A percentile compares a stretch with the other conserved stretches of the same genome.
These are phyloP conservation scores for Sipha flava DNA, from an alignment of 1,140 invertebrate species.

Conservation along the genomic window DNA sequence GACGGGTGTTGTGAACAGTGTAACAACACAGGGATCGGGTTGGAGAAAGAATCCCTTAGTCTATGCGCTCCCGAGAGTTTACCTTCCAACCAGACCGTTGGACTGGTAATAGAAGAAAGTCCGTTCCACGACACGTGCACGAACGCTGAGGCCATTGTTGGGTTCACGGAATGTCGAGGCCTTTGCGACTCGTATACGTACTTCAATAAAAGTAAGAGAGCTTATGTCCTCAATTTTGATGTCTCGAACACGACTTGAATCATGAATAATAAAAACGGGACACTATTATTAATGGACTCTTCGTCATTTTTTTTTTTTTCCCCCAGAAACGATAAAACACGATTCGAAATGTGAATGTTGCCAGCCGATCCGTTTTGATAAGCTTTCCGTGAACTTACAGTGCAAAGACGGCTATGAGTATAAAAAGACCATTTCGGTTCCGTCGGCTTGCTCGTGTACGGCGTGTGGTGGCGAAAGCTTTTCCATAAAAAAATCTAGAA, in stretches of 20 bases:
- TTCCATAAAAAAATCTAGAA: conserved; percentile 15
- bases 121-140: conserved; percentile 51
- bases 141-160: conserved; percentile 50
- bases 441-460: conserved; percentile 49
- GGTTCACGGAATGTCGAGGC: conserved; percentile 58
- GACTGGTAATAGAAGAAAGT: conserved; percentile 46
- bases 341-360: conserved; percentile 54
- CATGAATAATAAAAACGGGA: too few species aligned
- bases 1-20: conserved; percentile 61
- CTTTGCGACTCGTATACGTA: conserved; percentile 55
- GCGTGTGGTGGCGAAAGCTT: conserved; percentile 43
- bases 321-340: conserved; percentile 49
- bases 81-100: conserved; percentile 48
- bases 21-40: conserved; percentile 45
- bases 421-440: conserved; percentile 47
- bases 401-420: conserved; percentile 50
- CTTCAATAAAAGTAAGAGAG: conserved; percentile 54
- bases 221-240: too few species aligned
- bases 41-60: conserved; percentile 35
- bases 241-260: neutral
- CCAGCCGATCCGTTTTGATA: conserved; percentile 46
- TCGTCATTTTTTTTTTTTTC: conserved; percentile 35
- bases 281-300: too few species aligned
- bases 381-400: conserved; percentile 45
- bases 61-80: conserved; percentile 50